phyloP scores from a whole-genome alignment of 2,113 vertebrate genomes.

The Chaetorhynchus papuensis region DNA sequence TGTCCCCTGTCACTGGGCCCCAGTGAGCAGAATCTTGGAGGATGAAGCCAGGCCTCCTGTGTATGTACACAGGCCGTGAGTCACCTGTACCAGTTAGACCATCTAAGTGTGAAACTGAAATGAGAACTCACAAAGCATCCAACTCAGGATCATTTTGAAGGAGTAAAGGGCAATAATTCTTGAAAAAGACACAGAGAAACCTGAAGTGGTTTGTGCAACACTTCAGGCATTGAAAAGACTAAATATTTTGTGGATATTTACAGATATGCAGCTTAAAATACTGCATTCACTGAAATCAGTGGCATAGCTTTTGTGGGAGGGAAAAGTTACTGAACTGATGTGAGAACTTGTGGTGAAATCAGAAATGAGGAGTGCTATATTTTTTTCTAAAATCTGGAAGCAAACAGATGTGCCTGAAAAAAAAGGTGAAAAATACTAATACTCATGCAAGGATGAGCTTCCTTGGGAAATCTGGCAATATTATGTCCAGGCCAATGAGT shows the following conservation, averaged over 20 bases:
- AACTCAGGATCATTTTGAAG: background rate
- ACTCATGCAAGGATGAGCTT: background rate
- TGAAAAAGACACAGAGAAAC: background rate
- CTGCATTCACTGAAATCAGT: background rate
- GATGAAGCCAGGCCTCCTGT: background rate
- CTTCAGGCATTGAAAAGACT: background rate
- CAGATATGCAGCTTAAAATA: background rate
- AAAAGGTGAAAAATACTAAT: background rate
- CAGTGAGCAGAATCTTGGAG: background rate
- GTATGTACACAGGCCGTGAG: accelerated
- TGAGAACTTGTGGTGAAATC: background rate
- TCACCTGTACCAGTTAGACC: background rate
- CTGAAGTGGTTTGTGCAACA: background rate
- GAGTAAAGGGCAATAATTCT: background rate
- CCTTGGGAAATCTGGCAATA: background rate
- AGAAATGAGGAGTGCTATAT: background rate
- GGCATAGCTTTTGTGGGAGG: background rate
- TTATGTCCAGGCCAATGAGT: background rate
- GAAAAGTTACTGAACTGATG: background rate
- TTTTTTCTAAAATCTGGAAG: background rate
- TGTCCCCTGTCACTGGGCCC: background rate
- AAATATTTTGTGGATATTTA: background rate
- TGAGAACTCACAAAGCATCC: background rate
- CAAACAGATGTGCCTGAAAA: background rate
- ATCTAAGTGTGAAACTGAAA: background rate